Percentiles rank a stretch among this genome's conserved stretches.
These are phyloP conservation scores for Pocota personata DNA, from an alignment of 2,888 invertebrate genomes.

Conservation along the genomic window DNA sequence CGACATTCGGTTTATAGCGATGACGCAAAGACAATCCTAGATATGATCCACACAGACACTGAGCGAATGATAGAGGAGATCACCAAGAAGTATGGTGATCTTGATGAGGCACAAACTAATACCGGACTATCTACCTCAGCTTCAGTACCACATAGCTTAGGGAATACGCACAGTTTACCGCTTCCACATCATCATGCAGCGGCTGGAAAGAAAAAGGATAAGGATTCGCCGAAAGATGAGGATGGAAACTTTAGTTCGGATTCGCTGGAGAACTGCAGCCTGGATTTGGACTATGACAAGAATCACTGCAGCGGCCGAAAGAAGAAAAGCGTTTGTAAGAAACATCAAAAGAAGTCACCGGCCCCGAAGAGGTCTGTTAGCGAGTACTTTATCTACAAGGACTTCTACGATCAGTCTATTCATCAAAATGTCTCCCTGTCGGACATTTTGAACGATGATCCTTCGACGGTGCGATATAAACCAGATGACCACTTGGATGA, in stretches of 20 bases:
- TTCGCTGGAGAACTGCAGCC: constrained; percentile 89
- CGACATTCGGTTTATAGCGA: constrained; percentile 83
- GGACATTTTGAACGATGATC: constrained; percentile 82
- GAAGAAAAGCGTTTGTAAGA: constrained; percentile 62
- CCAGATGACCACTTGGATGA: constrained; percentile 81
- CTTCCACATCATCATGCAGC: constrained; percentile 37
- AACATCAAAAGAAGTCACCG: constrained; percentile 59
- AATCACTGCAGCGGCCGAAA: constrained; percentile 74
- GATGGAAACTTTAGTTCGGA: constrained; percentile 91
- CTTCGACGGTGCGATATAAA: constrained; percentile 81
- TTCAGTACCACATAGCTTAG: constrained; percentile 77
- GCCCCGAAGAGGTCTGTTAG: constrained; percentile 87
- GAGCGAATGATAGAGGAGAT: constrained; percentile 88
- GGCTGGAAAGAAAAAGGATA: constrained; percentile 56
- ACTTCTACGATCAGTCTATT: constrained; percentile 82
- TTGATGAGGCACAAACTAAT: constrained; percentile 84
- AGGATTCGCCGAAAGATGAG: constrained; percentile 81
- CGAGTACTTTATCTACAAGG: constrained; percentile 89
- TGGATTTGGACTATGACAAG: constrained; percentile 82
- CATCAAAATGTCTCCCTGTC: constrained; percentile 85
- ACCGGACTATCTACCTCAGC: constrained; percentile 75
- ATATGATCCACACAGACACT: constrained; percentile 86
- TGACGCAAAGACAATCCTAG: constrained; percentile 85
- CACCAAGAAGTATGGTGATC: constrained; percentile 86
- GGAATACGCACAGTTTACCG: constrained; percentile 52